Conservation (phyloP, 1,140 invertebrate genomes). For the Mactra quadrangularis region DNA sequence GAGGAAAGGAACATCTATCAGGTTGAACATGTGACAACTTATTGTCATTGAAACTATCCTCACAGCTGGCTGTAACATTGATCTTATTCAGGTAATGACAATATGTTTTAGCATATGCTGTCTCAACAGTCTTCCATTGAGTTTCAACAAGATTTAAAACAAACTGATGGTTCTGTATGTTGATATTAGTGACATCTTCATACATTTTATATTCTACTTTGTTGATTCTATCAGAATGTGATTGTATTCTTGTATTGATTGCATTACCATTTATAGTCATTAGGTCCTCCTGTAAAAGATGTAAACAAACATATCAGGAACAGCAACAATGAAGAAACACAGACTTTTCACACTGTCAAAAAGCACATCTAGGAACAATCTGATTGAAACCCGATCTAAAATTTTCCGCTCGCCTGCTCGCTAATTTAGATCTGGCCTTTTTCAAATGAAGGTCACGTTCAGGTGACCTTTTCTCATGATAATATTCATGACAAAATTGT, state of each 20-base stretch:
- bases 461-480: no score
- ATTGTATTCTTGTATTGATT: conserved; percentile 52
- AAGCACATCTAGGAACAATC: no score
- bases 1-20: conserved; percentile 58
- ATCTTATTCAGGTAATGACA: conserved; percentile 43
- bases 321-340: background rate
- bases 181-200: conserved; percentile 56
- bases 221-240: conserved; percentile 59
- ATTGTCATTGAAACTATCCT: background rate
- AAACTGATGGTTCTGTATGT: conserved; percentile 61
- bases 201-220: conserved; percentile 63
- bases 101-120: conserved; percentile 21
- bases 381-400: no score
- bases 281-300: conserved; percentile 53
- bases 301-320: background rate
- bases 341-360: no score
- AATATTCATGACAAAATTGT: no score
- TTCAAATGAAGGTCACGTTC: no score
- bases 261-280: conserved; percentile 58
- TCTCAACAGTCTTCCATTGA: conserved; percentile 42
- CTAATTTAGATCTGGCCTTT: no score
- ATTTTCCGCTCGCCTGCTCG: no score
- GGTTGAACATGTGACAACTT: conserved; percentile 34
- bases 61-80: conserved; percentile 42
- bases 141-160: conserved; percentile 52